Percentiles rank a stretch among this genome's conserved stretches.
Evolutionary conservation across 2,113 vertebrate species (phyloP).

Genomic region (Phoxinus phoxinus): DNA sequence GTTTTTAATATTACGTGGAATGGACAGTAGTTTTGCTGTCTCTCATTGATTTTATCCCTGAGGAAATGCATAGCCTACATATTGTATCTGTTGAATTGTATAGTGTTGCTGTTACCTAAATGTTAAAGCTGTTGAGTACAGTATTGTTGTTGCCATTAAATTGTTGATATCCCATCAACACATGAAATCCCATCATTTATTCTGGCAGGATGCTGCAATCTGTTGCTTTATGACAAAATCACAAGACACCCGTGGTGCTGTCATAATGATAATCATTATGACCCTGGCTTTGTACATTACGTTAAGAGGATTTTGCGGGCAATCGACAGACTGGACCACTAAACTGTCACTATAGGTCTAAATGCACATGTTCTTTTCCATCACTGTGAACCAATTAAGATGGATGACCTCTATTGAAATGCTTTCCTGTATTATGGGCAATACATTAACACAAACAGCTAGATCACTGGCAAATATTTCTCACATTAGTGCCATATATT

Average conservation of each 20-base stretch:
- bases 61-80: neutral
- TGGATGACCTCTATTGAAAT: neutral
- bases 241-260: neutral
- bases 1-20: neutral
- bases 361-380: neutral
- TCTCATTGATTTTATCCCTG: neutral
- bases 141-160: neutral
- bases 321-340: neutral
- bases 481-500: too few species aligned
- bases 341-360: neutral
- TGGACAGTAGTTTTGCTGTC: neutral
- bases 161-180: constrained; percentile 5
- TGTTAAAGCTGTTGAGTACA: neutral
- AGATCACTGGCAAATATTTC: too few species aligned
- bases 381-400: neutral
- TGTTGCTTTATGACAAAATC: constrained; percentile 33
- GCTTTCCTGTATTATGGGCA: neutral
- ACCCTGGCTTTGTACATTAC: neutral
- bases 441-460: too few species aligned
- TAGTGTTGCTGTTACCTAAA: neutral
- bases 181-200: neutral
- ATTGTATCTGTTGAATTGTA: neutral
- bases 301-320: neutral
- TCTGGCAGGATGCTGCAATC: constrained; percentile 13
- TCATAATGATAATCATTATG: constrained; percentile 18